Evolutionary conservation across 2,888 invertebrate species (phyloP).

Genomic region (Hemithea aestivaria): DNA sequence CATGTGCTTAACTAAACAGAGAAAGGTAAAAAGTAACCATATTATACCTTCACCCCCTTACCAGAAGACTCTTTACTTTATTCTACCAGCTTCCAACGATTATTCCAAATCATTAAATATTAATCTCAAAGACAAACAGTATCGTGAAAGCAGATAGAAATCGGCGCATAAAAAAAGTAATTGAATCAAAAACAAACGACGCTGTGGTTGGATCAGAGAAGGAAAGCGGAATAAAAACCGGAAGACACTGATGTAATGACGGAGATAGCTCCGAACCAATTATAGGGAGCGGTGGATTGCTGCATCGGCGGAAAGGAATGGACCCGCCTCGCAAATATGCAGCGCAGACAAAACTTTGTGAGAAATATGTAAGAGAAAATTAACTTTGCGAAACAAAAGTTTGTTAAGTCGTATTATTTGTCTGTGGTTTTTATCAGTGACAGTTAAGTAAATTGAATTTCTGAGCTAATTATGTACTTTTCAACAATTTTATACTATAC

Average conservation of each 20-base stretch:
- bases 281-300: slow-evolving; percentile 67
- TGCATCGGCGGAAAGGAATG: slow-evolving; percentile 72
- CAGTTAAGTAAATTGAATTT: too few species aligned
- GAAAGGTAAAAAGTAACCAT: too few species aligned
- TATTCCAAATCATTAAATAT: not conserved
- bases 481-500: too few species aligned
- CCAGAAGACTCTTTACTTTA: too few species aligned
- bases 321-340: slow-evolving; percentile 63
- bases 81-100: too few species aligned
- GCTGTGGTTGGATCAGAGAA: slow-evolving; percentile 60
- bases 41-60: too few species aligned
- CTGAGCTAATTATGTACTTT: too few species aligned
- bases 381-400: too few species aligned
- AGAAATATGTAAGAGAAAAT: not conserved
- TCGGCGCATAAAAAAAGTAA: slow-evolving; percentile 55
- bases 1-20: too few species aligned
- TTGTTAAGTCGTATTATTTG: too few species aligned
- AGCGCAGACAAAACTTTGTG: slow-evolving; percentile 34
- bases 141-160: slow-evolving; percentile 14
- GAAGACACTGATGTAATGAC: slow-evolving; percentile 73
- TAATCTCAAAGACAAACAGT: slow-evolving; percentile 13
- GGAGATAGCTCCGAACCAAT: slow-evolving; percentile 76
- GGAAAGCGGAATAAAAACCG: slow-evolving; percentile 52
- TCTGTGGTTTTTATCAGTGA: too few species aligned
- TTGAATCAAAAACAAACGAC: slow-evolving; percentile 75